These are phyloP conservation scores for Drosophila triauraria DNA, from an alignment of 1,140 invertebrate species.

Conservation along the genomic window DNA sequence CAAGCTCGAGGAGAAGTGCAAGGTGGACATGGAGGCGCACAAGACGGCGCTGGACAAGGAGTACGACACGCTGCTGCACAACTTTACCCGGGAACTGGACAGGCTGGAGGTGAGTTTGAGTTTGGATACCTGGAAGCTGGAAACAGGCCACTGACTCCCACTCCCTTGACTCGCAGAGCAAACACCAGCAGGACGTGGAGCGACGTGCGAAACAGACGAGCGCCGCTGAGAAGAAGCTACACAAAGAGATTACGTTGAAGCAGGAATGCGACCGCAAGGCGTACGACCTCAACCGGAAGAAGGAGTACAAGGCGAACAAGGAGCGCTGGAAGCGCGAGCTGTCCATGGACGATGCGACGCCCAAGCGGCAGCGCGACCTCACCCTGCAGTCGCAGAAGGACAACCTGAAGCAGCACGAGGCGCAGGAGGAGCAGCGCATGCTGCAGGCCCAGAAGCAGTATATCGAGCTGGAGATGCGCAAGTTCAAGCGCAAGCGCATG, in stretches of 20 bases:
- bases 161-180: conserved; percentile 85
- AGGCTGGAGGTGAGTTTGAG: conserved; percentile 89
- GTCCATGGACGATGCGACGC: conserved; percentile 95
- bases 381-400: conserved; percentile 96
- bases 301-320: conserved; percentile 99
- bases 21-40: conserved; percentile 98
- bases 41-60: conserved; percentile 98
- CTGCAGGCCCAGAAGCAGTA: conserved; percentile 95
- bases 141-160: background rate
- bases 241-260: conserved; percentile 95
- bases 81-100: conserved; percentile 96
- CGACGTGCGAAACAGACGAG: conserved; percentile 95
- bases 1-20: conserved; percentile 97
- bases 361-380: conserved; percentile 96
- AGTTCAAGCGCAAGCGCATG: conserved; percentile 96
- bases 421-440: conserved; percentile 94
- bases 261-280: conserved; percentile 95
- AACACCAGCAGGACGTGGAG: conserved; percentile 96
- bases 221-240: conserved; percentile 95
- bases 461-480: conserved; percentile 95
- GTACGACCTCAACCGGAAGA: conserved; percentile 96
- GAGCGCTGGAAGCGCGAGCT: conserved; percentile 98
- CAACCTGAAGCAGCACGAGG: conserved; percentile 95
- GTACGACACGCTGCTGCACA: conserved; percentile 96
- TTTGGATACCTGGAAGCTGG: background rate